Evolutionary conservation across 2,113 vertebrate genomes (phyloP).

Genomic region (Aptenodytes patagonicus): DNA sequence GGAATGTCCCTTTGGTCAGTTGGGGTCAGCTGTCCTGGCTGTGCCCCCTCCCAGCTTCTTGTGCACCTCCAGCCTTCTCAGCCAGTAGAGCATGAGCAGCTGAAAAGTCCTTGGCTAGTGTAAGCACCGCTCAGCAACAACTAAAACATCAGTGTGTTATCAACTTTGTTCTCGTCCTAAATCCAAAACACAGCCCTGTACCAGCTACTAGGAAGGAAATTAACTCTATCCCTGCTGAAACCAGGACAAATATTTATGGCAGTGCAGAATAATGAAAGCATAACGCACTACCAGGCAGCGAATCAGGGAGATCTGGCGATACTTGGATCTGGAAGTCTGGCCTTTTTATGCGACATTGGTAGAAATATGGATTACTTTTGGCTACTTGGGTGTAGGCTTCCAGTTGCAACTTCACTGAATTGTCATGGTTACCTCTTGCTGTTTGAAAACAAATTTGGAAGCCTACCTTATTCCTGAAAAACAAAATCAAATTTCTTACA

Average conservation of each 20-base stretch:
- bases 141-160: too few species aligned
- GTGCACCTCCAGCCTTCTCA: too few species aligned
- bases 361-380: not conserved
- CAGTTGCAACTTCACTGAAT: not conserved
- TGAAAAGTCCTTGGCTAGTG: too few species aligned
- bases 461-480: not conserved
- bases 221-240: too few species aligned
- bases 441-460: not conserved
- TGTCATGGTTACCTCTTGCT: not conserved
- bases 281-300: rapidly evolving
- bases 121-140: too few species aligned
- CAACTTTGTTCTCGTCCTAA: too few species aligned
- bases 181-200: too few species aligned
- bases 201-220: too few species aligned
- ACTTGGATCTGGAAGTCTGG: not conserved
- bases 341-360: not conserved
- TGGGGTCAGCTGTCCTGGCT: too few species aligned
- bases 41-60: too few species aligned
- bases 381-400: not conserved
- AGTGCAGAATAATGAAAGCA: not conserved
- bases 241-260: not conserved
- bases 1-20: too few species aligned
- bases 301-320: not conserved
- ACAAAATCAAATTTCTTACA: not conserved
- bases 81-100: too few species aligned